phyloP scores from a whole-genome alignment of 2,797 vertebrate genomes.

The Sebastes matsubarae region DNA sequence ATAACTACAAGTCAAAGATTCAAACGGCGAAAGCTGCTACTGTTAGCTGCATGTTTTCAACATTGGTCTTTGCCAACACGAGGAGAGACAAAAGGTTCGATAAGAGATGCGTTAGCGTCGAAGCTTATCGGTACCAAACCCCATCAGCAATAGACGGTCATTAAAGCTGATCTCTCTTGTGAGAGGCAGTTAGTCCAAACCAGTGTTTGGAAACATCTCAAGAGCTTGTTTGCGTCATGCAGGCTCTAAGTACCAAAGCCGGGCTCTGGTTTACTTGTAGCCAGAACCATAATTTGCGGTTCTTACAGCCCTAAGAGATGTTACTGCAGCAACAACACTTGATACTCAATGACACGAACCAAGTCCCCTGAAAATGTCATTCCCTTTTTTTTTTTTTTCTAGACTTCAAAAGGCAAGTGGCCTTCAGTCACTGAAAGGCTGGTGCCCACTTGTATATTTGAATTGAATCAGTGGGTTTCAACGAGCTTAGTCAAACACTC shows the following conservation, averaged over 20 bases:
- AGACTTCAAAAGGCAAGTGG: slow-evolving; percentile 2
- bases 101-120: not conserved
- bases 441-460: not conserved
- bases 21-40: not conserved
- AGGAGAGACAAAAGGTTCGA: not conserved
- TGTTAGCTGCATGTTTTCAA: not conserved
- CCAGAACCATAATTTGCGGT: slow-evolving; percentile 16
- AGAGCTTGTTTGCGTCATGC: slow-evolving; percentile 21
- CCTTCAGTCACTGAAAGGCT: slow-evolving; percentile 13
- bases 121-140: not conserved
- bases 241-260: slow-evolving; percentile 13
- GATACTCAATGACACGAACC: slow-evolving; percentile 21
- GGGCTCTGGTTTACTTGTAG: slow-evolving; percentile 29
- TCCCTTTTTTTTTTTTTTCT: not conserved
- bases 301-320: slow-evolving; percentile 18
- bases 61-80: not conserved
- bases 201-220: slow-evolving; percentile 16
- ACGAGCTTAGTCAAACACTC: not conserved
- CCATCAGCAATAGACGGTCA: not conserved
- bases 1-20: not conserved
- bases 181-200: slow-evolving; percentile 18
- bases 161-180: not conserved
- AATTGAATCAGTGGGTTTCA: slow-evolving; percentile 16
- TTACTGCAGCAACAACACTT: slow-evolving; percentile 16
- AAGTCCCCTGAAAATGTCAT: slow-evolving; percentile 5